Base-by-base conservation (phyloP, 1,140 invertebrate genomes). In the Temnothorax longispinosus region DNA sequence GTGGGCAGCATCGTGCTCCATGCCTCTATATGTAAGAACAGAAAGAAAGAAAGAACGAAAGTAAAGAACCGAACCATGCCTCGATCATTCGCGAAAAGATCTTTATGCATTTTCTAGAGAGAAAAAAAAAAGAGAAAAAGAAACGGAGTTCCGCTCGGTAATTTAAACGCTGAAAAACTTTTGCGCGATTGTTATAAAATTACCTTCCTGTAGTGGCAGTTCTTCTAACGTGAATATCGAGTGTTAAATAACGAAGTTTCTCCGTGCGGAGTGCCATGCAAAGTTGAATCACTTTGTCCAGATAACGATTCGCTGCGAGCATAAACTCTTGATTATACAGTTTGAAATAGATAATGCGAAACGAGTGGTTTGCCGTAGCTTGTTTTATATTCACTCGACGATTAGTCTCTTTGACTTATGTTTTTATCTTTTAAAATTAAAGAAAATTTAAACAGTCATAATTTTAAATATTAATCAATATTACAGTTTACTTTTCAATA, bases 1-100 rank as follows among this genome's bases (percentile, higher is more conserved):
- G 95, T 95, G 89, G 94, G 95, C 91, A 95, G 94, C 91, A 95
- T 91, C 91, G 94, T 94, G 92, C 94, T 95, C 95, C 95, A 95
- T 93, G 94, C 92, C 93, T 95, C 95, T 95, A 93, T 95, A 93
- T 86, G 89, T 71, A 84, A 89, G 91, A 91, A 93, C 88, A 94
- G 90, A 94, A 91, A 94, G 87, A 93, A 93, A 91, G 91, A 94
- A 91, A 92, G 86, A 85, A 91, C 80, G 87, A 92, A 93, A 89
- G 86, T 92, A 85, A 91, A 92, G 32, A 92, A 92, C 90, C 56
- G 65, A 92, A 92, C 88, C 91, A 92, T 92, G 91, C 91, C 67
- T 58, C 35, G 32, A 71, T 71, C 38, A 18, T 5, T 44, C 50
- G 50, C 7, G 11, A 18, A 50, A 52, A 32, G 21, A 41, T 44